Percentiles rank a stretch among this genome's conserved stretches.
Conservation (phyloP, 2,797 vertebrate genomes). For the Halcyon leucocephala region DNA sequence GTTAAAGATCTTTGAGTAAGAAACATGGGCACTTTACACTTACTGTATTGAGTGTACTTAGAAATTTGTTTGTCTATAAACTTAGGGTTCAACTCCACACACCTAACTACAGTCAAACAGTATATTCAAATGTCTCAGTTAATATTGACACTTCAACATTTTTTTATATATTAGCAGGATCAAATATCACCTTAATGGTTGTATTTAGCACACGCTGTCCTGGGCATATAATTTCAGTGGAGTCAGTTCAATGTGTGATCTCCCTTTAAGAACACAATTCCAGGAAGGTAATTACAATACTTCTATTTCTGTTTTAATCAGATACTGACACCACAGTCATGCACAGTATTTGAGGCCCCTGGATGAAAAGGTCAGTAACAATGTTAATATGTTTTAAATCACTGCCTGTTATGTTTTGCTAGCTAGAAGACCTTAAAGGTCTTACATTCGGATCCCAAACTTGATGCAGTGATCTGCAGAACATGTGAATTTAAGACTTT, state of each 20-base stretch:
- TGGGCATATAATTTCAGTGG: background rate
- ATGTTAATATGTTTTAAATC: too few relatives aligned
- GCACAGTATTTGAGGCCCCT: background rate
- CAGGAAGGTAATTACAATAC: background rate
- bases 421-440: background rate
- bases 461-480: background rate
- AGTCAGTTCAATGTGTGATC: background rate
- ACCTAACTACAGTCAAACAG: background rate
- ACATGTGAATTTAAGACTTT: background rate
- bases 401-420: background rate
- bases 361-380: background rate
- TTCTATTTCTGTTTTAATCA: background rate
- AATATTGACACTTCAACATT: background rate
- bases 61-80: background rate
- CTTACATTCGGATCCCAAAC: background rate
- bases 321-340: background rate
- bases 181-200: background rate
- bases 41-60: background rate
- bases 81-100: background rate
- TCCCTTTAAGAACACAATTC: background rate
- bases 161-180: background rate
- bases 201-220: background rate
- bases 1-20: background rate
- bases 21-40: background rate
- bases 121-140: background rate